Conservation (phyloP, 1,140 invertebrate species). For the Melitaea cinxia region DNA sequence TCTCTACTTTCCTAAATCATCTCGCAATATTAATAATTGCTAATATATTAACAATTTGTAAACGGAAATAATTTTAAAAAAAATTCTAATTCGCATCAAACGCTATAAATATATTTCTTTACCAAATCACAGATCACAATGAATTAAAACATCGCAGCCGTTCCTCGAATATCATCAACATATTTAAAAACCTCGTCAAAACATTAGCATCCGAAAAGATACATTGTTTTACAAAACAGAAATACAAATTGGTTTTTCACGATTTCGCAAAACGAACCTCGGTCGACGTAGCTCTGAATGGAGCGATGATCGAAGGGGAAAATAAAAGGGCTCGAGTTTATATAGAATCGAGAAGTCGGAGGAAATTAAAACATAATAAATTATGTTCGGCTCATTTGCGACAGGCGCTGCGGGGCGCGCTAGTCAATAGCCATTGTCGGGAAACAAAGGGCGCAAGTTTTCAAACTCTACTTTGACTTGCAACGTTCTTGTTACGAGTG, state of each 20-base stretch:
- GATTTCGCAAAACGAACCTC: not conserved
- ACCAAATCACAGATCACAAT: too few relatives aligned
- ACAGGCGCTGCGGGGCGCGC: slow-evolving; percentile 18
- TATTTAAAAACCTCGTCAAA: too few relatives aligned
- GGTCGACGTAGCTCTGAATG: not conserved
- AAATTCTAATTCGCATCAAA: too few relatives aligned
- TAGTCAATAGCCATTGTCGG: slow-evolving; percentile 11
- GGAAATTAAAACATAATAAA: slow-evolving; percentile 28
- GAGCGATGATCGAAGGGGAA: not conserved
- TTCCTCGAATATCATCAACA: too few relatives aligned
- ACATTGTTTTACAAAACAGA: not conserved
- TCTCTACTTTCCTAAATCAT: too few relatives aligned
- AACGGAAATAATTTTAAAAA: too few relatives aligned
- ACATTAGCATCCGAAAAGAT: too few relatives aligned
- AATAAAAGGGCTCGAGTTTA: slow-evolving; percentile 11
- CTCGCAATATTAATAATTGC: too few relatives aligned
- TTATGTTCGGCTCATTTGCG: slow-evolving; percentile 16
- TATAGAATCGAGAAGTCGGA: not conserved
- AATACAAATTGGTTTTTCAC: not conserved
- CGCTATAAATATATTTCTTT: too few relatives aligned
- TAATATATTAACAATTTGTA: too few relatives aligned
- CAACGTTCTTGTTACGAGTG: slow-evolving; percentile 4
- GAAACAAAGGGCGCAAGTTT: slow-evolving; percentile 1
- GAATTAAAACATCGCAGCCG: too few relatives aligned
- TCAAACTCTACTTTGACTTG: slow-evolving; percentile 11